phyloP scores from a whole-genome alignment of 2,888 invertebrate genomes.

The Cantharis flavilabris region DNA sequence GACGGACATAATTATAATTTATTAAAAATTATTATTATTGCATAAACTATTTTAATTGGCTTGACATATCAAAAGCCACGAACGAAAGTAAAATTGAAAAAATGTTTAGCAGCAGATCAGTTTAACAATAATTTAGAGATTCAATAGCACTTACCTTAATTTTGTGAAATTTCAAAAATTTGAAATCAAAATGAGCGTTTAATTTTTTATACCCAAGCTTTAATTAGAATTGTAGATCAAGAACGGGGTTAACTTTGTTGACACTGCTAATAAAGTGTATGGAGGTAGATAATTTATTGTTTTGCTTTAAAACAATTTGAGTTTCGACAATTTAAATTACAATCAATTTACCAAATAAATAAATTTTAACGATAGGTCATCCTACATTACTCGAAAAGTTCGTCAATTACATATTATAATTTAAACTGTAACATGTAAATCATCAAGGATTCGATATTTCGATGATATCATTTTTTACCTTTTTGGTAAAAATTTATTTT shows the following conservation, averaged over 20 bases:
- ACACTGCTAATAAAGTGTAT: background rate
- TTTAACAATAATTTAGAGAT: too few relatives aligned
- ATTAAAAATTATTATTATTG: background rate
- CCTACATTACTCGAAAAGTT: background rate
- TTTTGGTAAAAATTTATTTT: background rate
- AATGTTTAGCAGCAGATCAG: too few relatives aligned
- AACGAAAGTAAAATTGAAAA: background rate
- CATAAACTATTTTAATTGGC: background rate
- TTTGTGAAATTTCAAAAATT: background rate
- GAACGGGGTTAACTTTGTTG: background rate
- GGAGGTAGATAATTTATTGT: background rate
- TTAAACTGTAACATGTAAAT: background rate
- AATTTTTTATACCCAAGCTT: background rate
- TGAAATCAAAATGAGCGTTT: background rate
- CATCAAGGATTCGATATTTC: background rate
- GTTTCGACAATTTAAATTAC: background rate
- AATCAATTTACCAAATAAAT: background rate
- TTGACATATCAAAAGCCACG: background rate
- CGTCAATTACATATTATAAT: background rate
- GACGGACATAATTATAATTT: background rate
- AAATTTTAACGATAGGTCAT: background rate
- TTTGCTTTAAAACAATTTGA: background rate
- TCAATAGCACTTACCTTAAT: background rate
- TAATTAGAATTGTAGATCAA: background rate
- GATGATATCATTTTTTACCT: background rate